Evolutionary conservation across 37 sponge, comb jelly and placozoan species (phyloP).

Genomic region (Bolinopsis microptera): DNA sequence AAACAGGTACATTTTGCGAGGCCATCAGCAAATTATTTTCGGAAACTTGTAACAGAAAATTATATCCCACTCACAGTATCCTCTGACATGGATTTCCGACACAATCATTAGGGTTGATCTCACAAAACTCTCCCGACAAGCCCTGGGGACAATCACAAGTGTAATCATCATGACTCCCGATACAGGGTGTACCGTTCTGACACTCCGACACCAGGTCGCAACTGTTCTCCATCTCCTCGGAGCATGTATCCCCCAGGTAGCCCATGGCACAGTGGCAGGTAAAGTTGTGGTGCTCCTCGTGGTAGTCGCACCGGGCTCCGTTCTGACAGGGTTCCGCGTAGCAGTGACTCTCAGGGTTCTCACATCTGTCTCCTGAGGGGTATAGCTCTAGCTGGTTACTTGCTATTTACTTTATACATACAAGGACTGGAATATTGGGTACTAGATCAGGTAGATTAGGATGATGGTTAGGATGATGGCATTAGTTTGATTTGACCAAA

Average conservation of each 20-base stretch:
- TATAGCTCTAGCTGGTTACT: too few relatives aligned
- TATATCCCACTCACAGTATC: background rate
- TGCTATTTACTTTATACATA: too few relatives aligned
- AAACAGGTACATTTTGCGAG: too few relatives aligned
- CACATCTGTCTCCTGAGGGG: background rate
- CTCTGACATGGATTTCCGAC: constrained; percentile 9
- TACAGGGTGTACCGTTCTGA: background rate
- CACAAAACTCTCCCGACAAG: background rate
- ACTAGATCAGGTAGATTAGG: background rate
- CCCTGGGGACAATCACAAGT: constrained; percentile 4
- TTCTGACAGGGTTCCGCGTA: background rate
- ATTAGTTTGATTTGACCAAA: too few relatives aligned
- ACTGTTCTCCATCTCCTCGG: constrained; percentile 16
- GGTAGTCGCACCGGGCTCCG: background rate
- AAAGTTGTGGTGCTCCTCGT: background rate
- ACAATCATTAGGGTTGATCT: constrained; percentile 41
- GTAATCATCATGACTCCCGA: background rate
- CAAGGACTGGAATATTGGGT: too few relatives aligned
- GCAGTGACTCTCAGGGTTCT: background rate
- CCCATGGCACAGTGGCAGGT: background rate
- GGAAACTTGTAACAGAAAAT: too few relatives aligned
- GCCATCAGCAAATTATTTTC: too few relatives aligned
- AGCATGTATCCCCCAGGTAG: background rate
- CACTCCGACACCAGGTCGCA: background rate
- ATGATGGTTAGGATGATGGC: background rate